Conservation (phyloP, 2,888 invertebrate genomes). For the Phymatocera aterrima region DNA sequence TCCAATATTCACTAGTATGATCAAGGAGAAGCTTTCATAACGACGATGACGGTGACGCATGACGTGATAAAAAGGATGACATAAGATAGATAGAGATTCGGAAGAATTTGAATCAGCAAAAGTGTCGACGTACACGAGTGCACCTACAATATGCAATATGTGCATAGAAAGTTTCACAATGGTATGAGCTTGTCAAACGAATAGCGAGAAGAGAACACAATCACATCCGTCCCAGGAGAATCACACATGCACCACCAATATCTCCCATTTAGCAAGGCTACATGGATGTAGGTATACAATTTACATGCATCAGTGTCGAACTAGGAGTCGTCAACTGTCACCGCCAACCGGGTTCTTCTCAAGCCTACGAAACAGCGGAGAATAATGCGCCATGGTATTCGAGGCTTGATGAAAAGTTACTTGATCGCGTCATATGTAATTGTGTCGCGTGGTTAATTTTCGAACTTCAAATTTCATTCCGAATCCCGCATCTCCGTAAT, state of each 20-base stretch:
- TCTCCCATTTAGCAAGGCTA: not conserved
- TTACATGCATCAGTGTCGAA: not conserved
- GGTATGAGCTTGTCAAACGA: not conserved
- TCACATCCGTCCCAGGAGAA: not conserved
- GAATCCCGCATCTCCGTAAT: not conserved
- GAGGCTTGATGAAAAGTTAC: not conserved
- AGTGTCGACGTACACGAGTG: too few species aligned
- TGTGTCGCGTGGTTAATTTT: not conserved
- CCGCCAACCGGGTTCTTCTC: not conserved
- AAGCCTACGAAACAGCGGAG: not conserved
- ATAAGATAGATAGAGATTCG: not conserved
- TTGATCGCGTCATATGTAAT: too few species aligned
- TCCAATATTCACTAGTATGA: slow-evolving; percentile 60
- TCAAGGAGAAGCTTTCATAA: slow-evolving; percentile 44
- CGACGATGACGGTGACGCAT: slow-evolving; percentile 21
- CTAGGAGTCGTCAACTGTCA: not conserved
- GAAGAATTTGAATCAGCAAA: not conserved
- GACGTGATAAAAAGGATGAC: not conserved
- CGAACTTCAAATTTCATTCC: not conserved
- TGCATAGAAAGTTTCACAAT: not conserved
- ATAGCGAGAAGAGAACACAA: not conserved
- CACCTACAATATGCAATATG: not conserved
- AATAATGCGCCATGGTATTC: not conserved
- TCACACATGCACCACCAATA: not conserved
- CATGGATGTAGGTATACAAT: not conserved